Base-by-base conservation (phyloP, 2,113 vertebrate species). In the Cryptotis parvus region DNA sequence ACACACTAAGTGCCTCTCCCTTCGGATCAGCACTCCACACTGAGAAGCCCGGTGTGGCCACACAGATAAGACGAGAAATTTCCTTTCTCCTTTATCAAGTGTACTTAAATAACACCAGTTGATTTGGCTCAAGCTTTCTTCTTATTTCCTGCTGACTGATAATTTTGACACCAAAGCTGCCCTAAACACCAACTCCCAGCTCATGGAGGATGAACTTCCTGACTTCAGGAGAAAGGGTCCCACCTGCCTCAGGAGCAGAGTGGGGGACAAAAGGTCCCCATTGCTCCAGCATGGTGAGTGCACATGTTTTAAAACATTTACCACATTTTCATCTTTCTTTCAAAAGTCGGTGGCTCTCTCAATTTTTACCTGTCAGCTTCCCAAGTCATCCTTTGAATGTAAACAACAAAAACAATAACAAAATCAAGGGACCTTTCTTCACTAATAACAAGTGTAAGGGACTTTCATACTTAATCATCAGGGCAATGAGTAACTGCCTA, bases 271-370 rank as follows among this genome's bases (percentile, higher is more conserved):
- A 3, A 11, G 7, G 16, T 4, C 52, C 52, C 73, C 58, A 27
- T 9, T 65, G 33, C 61, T 4, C n/a, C 10, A 11, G 29, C 43
- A 76, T 31, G 49, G 9, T 10, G 22, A 24, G 22, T 18, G 24
- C 18, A 24, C 22, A 24, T 6, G 7, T 29, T 24, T 80, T 3
- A 1, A 39, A 80, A 10, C 22, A 22, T 78, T 29, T 69, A 77
- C 31, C 7, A 0, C 31, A 41, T 61, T 35, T 80, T 43, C 35
- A 18, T 73, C 35, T 37, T 49, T 76, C 77, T 79, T 69, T 49
- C 4, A 55, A 91, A 92, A 86, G 26, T 69, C 29, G 61, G 22
- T 14, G 69, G 43, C 11, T 75, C n/a, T 41, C 72, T 66, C 65
- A 29, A 22, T 39, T 78, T 82, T 52, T 4, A 15, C 83, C 33